phyloP scores from a whole-genome alignment of 2,113 vertebrate species.

The Hydrochoerus hydrochaeris region DNA sequence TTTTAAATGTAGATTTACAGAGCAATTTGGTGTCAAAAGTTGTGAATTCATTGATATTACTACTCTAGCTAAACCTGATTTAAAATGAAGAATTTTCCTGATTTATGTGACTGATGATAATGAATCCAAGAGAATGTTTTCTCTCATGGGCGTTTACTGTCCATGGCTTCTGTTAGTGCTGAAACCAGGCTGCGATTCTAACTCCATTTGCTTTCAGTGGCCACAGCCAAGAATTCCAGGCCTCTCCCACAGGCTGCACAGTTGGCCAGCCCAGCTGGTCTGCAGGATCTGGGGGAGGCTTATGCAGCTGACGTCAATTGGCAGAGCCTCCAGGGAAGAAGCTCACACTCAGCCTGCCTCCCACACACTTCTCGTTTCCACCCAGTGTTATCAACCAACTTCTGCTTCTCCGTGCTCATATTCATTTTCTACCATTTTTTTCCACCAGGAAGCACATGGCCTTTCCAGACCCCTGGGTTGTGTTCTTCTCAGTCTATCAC shows the following conservation, averaged over 20 bases:
- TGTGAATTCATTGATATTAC: background rate
- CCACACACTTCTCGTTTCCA: background rate
- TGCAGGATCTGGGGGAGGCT: slow-evolving; percentile 54
- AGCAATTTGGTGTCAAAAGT: background rate
- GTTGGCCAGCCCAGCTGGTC: slow-evolving; percentile 76
- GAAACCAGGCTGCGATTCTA: background rate
- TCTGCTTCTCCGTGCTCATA: background rate
- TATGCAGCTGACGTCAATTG: slow-evolving; percentile 64
- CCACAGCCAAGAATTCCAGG: background rate
- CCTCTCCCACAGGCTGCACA: background rate
- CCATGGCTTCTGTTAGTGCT: background rate
- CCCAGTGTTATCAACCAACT: background rate
- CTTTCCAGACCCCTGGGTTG: background rate
- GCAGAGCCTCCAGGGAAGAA: slow-evolving; percentile 48
- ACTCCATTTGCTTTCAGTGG: background rate
- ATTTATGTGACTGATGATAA: background rate
- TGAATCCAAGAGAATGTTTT: background rate
- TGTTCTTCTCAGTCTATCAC: background rate
- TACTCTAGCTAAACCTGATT: background rate
- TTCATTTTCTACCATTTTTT: background rate
- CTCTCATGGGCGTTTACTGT: background rate
- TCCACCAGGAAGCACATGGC: background rate
- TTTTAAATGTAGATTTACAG: background rate
- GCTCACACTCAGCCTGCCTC: slow-evolving; percentile 40
- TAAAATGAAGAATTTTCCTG: background rate